Percentiles rank a stretch among this genome's conserved stretches.
These are phyloP conservation scores for Oncorhynchus keta DNA, from an alignment of 2,113 vertebrate species.

Conservation along the genomic window DNA sequence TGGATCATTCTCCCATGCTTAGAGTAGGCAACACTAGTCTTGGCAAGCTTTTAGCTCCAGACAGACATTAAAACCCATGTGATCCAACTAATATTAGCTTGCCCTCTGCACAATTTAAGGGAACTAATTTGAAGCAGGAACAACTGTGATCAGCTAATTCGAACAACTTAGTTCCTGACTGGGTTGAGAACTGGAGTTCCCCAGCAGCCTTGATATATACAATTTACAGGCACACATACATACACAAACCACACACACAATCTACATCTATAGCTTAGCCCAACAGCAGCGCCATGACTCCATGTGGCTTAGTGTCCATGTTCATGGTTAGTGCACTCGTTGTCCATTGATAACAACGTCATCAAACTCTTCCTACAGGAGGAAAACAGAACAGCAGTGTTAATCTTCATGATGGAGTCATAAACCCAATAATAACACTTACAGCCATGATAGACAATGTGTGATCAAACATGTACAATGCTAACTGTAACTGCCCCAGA, in stretches of 20 bases:
- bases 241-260: not conserved
- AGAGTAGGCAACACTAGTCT: not conserved
- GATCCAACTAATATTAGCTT: not conserved
- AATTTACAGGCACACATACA: not conserved
- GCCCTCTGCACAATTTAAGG: not conserved
- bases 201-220: not conserved
- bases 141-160: not conserved
- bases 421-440: not conserved
- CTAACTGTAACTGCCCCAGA: not conserved
- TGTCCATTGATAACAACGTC: slow-evolving; percentile 77
- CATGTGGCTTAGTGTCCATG: slow-evolving; percentile 3
- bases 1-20: not conserved
- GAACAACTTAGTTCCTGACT: not conserved
- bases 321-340: slow-evolving; percentile 44
- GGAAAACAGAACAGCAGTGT: not conserved
- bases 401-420: not conserved
- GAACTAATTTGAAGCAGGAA: not conserved
- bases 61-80: not conserved
- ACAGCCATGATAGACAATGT: not conserved
- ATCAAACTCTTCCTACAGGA: slow-evolving; percentile 73
- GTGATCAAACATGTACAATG: not conserved
- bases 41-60: not conserved
- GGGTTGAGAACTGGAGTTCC: not conserved
- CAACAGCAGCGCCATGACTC: not conserved
- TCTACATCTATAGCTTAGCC: not conserved